Base-by-base conservation (phyloP, 1,140 invertebrate genomes). In the Cotesia typhae region DNA sequence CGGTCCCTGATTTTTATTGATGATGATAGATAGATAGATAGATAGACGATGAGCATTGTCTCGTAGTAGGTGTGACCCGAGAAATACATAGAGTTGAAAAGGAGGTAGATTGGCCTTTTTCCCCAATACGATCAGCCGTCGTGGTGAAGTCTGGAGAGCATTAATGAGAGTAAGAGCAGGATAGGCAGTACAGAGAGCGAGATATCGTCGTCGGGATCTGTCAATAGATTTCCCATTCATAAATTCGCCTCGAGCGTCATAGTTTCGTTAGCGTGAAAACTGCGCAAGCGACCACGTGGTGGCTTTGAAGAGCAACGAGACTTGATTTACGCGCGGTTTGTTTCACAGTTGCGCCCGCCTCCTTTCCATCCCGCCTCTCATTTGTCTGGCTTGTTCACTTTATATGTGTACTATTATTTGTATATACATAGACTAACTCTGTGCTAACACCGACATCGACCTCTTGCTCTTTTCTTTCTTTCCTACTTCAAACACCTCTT, bases 161-260 rank as follows among this genome's bases (percentile, higher is more conserved):
- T 81, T 83, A 83, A 82, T 77, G 79, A 79, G 79, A 76, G 78
- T 47, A 47, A 47, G 41, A 47, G 41, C 41, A 7, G 41, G 41
- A 47, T 47, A 47, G 41, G 41, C 41, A 47, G 41, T 47, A 47
- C 10, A 10, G 4, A 47, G 41, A 47, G 41, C 10, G 41, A 80
- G 79, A 78, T 81, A 83, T 82, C 80, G 78, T 60, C 80, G 75
- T 77, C 76, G 74, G 80, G 77, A 84, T 83, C 81, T 82, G 83
- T 83, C 82, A 82, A 83, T 84, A 83, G 81, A 77, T 79, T 76
- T 79, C 77, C 77, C 82, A 84, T 84, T 84, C 82, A 83, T 84
- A 84, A 83, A 83, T 76, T 80, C 75, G 76, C 63, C 74, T 60
- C 67, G 73, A 64, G 74, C 76, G 75, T 76, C 78, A 81, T 81